phyloP scores from a whole-genome alignment of 2,888 invertebrate species.

The Ethmia dodecea region DNA sequence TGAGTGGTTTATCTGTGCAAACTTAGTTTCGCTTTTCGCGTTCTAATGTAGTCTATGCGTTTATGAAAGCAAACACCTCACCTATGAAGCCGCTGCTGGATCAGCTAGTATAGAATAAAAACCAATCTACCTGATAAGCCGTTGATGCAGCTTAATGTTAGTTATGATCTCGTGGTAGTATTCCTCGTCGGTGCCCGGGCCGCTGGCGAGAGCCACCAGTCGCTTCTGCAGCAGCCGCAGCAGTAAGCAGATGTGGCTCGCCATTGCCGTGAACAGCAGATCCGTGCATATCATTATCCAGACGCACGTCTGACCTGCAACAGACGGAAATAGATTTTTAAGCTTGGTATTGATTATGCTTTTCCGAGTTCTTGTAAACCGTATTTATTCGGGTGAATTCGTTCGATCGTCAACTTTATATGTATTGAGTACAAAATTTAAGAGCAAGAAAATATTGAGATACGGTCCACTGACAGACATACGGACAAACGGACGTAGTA shows the following conservation, averaged over 20 bases:
- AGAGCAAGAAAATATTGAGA: too few relatives aligned
- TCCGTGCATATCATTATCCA: conserved; percentile 64
- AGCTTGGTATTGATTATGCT: background rate
- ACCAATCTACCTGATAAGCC: conserved; percentile 47
- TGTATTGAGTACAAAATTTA: too few relatives aligned
- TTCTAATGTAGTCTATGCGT: too few relatives aligned
- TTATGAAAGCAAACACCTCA: too few relatives aligned
- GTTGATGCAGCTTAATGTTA: conserved; percentile 60
- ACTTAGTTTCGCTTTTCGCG: too few relatives aligned
- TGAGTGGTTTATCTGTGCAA: too few relatives aligned
- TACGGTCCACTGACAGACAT: too few relatives aligned
- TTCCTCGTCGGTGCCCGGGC: conserved; percentile 34
- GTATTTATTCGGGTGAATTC: background rate
- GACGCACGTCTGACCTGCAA: conserved; percentile 54
- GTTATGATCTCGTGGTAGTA: conserved; percentile 46
- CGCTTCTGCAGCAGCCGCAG: conserved; percentile 49
- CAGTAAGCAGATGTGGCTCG: conserved; percentile 60
- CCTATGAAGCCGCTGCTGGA: too few relatives aligned
- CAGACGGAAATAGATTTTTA: too few relatives aligned
- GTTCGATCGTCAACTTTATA: background rate
- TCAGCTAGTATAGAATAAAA: background rate
- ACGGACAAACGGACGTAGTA: too few relatives aligned
- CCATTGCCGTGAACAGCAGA: conserved; percentile 60
- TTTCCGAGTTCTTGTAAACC: background rate
- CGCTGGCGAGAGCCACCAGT: conserved; percentile 37